These are phyloP conservation scores for Drosophila pachea DNA, from an alignment of 1,140 invertebrate species.

Conservation along the genomic window DNA sequence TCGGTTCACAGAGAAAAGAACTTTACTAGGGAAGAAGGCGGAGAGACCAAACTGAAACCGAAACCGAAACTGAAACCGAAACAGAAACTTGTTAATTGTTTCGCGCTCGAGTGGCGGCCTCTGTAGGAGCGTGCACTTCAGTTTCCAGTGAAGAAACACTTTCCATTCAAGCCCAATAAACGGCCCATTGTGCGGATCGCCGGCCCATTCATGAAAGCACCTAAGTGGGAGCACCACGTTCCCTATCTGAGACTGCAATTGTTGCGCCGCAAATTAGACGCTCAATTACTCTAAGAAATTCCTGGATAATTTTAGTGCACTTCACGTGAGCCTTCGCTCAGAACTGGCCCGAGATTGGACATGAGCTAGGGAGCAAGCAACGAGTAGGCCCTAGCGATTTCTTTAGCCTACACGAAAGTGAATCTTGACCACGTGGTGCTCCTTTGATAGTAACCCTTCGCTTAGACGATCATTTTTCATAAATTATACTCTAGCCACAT, in stretches of 20 bases:
- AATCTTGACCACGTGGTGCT: constrained; percentile 71
- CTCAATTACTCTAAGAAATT: constrained; percentile 70
- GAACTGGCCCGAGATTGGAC: neutral
- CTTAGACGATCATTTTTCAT: constrained; percentile 66
- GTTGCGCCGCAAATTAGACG: constrained; percentile 68
- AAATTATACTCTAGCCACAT: constrained; percentile 51
- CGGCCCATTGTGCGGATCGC: constrained; percentile 43
- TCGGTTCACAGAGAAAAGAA: constrained; percentile 34
- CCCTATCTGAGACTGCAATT: constrained; percentile 38
- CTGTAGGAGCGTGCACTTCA: constrained; percentile 48
- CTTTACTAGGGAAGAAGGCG: neutral
- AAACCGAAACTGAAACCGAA: constrained; percentile 27
- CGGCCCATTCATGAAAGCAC: constrained; percentile 61
- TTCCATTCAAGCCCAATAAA: constrained; percentile 64
- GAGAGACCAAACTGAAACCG: constrained; percentile 45
- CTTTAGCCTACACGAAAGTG: constrained; percentile 49
- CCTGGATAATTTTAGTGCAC: constrained; percentile 51
- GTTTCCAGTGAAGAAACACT: constrained; percentile 65
- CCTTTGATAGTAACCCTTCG: constrained; percentile 33
- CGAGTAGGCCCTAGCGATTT: constrained; percentile 32
- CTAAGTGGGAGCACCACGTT: constrained; percentile 19
- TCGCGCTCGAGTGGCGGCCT: constrained; percentile 61
- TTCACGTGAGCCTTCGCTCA: neutral
- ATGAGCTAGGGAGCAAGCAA: constrained; percentile 11
- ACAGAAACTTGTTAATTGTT: constrained; percentile 74